Percentiles rank a stretch among this genome's conserved stretches.
phyloP scores from a whole-genome alignment of 2,113 vertebrate species.

The Morphnarchus princeps region DNA sequence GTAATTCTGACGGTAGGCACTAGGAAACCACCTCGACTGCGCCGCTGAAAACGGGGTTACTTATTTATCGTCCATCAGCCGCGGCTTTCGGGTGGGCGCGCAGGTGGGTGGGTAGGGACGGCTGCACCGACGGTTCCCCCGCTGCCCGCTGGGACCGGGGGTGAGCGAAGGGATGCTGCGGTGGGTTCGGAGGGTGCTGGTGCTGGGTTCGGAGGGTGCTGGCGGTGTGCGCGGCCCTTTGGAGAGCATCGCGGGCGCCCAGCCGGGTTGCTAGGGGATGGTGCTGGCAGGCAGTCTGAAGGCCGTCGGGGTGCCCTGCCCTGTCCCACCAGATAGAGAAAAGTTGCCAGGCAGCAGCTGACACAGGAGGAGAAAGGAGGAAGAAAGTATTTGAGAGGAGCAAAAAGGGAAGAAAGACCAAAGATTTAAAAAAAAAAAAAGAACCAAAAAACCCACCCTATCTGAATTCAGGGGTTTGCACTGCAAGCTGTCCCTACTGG shows the following conservation, averaged over 20 bases:
- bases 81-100: rapidly evolving
- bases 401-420: not conserved
- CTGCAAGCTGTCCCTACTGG: not conserved
- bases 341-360: slow-evolving; percentile 74
- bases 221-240: not conserved
- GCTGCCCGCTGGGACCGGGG: not conserved
- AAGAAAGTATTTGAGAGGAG: not conserved
- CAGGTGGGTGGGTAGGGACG: not conserved
- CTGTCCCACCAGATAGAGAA: slow-evolving; percentile 57
- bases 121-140: not conserved
- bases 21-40: not conserved
- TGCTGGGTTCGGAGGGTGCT: not conserved
- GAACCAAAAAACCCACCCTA: not conserved
- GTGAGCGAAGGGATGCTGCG: not conserved
- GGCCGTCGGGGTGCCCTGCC: slow-evolving; percentile 15
- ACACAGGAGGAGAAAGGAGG: slow-evolving; percentile 44
- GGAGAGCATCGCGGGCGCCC: not conserved
- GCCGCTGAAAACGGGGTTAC: not conserved
- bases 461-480: not conserved
- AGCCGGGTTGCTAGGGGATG: slow-evolving; percentile 66
- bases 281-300: slow-evolving; percentile 36
- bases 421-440: slow-evolving; percentile 33
- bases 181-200: not conserved
- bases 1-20: slow-evolving; percentile 38
- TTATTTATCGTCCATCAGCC: not conserved